phyloP scores from a whole-genome alignment of 2,113 vertebrate genomes.

The Neofelis nebulosa region DNA sequence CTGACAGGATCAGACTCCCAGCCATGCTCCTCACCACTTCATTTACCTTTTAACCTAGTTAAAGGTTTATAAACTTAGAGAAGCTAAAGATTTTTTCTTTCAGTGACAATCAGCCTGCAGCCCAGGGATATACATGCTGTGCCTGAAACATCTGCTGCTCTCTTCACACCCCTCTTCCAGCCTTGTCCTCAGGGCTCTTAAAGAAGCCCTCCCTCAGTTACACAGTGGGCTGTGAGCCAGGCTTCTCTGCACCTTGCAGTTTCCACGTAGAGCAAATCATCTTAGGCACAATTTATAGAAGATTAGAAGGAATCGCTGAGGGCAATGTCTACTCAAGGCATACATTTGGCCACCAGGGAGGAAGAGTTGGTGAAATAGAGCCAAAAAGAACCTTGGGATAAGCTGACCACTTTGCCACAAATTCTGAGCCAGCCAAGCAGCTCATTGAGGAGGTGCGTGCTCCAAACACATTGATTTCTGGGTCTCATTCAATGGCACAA shows the following conservation, averaged over 20 bases:
- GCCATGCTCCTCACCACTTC: background rate
- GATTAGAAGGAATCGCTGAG: background rate
- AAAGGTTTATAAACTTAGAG: background rate
- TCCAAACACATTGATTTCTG: background rate
- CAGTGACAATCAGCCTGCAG: background rate
- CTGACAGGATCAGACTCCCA: background rate
- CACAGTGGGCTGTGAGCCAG: background rate
- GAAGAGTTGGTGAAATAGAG: background rate
- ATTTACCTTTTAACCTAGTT: background rate
- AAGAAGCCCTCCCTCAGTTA: background rate
- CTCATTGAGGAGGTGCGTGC: rapidly evolving
- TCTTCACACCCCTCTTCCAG: background rate
- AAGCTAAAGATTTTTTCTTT: background rate
- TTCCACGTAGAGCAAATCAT: background rate
- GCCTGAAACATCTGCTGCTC: background rate
- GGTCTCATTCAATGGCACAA: background rate
- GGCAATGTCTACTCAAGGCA: background rate
- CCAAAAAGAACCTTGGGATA: background rate
- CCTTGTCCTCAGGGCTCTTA: background rate
- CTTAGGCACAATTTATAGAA: background rate
- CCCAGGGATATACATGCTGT: too few relatives aligned
- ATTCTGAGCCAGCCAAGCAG: background rate
- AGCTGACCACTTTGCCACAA: background rate
- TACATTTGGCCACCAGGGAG: background rate
- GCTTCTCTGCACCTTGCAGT: background rate